Conservation (phyloP, 2,797 vertebrate genomes). For the Crenichthys baileyi region DNA sequence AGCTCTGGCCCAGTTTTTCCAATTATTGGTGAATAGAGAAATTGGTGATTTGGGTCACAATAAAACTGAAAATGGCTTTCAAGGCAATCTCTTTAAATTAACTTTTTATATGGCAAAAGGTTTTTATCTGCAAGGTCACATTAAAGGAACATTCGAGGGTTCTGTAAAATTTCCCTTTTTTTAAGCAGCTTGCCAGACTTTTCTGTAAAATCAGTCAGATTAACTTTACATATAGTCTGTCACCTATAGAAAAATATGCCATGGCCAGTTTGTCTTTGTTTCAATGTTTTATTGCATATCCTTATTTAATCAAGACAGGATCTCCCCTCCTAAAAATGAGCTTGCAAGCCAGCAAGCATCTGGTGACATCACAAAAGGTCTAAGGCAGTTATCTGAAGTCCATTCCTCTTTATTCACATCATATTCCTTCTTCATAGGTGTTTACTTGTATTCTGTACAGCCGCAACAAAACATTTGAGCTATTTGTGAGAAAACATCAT, state of each 20-base stretch:
- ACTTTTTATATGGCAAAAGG: background rate
- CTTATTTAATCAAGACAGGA: background rate
- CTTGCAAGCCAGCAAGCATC: background rate
- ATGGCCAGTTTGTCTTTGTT: background rate
- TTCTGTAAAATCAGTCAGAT: background rate
- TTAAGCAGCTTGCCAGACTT: background rate
- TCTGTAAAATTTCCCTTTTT: background rate
- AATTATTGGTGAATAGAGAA: background rate
- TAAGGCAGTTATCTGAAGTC: background rate
- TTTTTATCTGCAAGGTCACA: background rate
- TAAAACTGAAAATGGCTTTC: background rate
- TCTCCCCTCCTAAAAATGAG: too few relatives aligned
- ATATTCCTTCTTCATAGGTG: too few relatives aligned
- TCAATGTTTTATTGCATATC: background rate
- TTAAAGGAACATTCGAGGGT: background rate
- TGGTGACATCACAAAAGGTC: background rate
- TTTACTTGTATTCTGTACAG: too few relatives aligned
- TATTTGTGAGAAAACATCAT: too few relatives aligned
- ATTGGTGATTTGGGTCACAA: background rate
- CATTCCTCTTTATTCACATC: background rate
- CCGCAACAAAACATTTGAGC: too few relatives aligned
- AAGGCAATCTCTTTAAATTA: background rate
- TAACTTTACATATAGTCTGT: background rate
- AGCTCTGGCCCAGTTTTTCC: slow-evolving; percentile 23
- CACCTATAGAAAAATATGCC: background rate